Evolutionary conservation across 2,113 vertebrate species (phyloP).

Genomic region (Strix uralensis): DNA sequence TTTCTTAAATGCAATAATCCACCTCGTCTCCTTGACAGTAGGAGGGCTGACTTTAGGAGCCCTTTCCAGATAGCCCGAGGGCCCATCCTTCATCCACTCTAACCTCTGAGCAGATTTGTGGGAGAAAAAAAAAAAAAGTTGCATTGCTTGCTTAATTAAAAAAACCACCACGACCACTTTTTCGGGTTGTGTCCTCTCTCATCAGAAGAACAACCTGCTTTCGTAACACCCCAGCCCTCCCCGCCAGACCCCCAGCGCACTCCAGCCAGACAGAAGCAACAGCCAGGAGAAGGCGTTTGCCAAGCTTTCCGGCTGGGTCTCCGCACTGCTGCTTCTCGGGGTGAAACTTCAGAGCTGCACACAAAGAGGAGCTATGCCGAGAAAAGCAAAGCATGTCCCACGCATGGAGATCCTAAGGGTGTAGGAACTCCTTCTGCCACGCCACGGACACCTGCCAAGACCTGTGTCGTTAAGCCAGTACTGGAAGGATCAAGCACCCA

Average conservation of each 20-base stretch:
- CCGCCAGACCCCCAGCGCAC: neutral
- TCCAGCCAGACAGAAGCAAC: neutral
- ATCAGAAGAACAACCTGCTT: neutral
- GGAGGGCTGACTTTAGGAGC: neutral
- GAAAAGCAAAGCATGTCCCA: neutral
- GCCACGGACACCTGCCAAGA: neutral
- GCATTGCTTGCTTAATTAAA: neutral
- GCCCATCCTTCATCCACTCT: too few species aligned
- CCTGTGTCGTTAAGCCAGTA: accelerated
- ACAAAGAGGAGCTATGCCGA: neutral
- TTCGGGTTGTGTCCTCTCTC: neutral
- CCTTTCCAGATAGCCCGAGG: too few species aligned
- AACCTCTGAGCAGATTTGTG: neutral
- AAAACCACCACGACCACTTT: accelerated
- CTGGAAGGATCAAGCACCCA: neutral
- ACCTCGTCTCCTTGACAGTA: neutral
- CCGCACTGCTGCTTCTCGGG: accelerated
- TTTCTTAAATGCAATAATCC: neutral
- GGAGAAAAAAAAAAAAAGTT: too few species aligned
- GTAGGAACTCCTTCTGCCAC: accelerated
- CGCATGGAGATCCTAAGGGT: accelerated
- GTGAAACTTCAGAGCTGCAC: neutral
- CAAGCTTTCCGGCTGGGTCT: accelerated
- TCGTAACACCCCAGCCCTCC: neutral
- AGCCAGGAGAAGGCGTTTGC: accelerated